Base-by-base conservation (phyloP, 2,888 invertebrate species). In the Hydrotaea diabolus region DNA sequence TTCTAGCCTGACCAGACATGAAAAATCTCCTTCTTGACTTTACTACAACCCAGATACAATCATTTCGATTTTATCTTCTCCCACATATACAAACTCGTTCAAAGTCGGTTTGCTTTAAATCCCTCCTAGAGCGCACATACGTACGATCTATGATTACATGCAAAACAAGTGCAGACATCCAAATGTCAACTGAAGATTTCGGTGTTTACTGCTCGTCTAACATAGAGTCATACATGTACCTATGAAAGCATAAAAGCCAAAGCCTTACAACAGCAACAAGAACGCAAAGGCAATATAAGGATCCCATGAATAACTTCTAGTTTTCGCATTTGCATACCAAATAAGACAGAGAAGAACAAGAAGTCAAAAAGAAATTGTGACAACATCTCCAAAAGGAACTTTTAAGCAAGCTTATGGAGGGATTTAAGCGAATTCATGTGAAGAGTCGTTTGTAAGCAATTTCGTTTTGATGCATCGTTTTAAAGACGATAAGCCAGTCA, bases 81-180 rank as follows among this genome's bases (percentile, higher is more conserved):
- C 43, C 7, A 43, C 43, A 13, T 43, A 7, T 9, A 43, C 31
- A 31, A n/a, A n/a, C n/a, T n/a, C n/a, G n/a, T n/a, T n/a, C 7
- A 7, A 31, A 11, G 39, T 39, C 2, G 1, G n/a, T 49, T n/a
- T 49, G 1, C n/a, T n/a, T 49, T 13, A n/a, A n/a, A n/a, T 15
- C 8, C 13, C 15, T 13, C 3, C 49, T 4, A 15, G 49, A n/a
- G 49, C 4, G n/a, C 15, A 49, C 15, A n/a, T 39, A 39, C 49
- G n/a, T 49, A 49, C 4, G 49, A 49, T 49, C 49, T 49, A 49
- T 49, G 49, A 49, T 49, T 49, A 49, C 49, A 49, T 49, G n/a
- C 3, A 49, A 49, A 49, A 49, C 49, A 13, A 49, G 49, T 49
- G n/a, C 49, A 49, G n/a, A 49, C 49, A 49, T 13, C 49, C 49